phyloP scores from a whole-genome alignment of 2,113 vertebrate species.

The Psittacara wagleri region DNA sequence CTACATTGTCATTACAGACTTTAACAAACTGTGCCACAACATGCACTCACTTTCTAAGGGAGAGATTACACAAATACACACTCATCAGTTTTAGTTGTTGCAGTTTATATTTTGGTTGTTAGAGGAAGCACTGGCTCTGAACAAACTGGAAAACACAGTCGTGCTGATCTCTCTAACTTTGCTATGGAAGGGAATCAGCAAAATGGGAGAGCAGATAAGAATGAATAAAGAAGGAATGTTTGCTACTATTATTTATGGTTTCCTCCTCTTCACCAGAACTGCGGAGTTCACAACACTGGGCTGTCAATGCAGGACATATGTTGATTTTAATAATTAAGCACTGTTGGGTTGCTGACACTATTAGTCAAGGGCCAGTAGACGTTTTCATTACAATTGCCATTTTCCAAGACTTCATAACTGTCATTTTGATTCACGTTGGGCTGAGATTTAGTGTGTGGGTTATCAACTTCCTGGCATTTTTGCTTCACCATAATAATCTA shows the following conservation, averaged over 20 bases:
- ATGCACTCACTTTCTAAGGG: not conserved
- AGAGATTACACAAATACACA: not conserved
- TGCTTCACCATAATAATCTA: not conserved
- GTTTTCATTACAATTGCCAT: slow-evolving; percentile 40
- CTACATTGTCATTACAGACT: not conserved
- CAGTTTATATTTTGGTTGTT: not conserved
- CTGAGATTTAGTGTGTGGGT: not conserved
- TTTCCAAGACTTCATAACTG: slow-evolving; percentile 34
- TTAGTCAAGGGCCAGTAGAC: slow-evolving; percentile 46
- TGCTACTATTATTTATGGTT: not conserved
- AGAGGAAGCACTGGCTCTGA: not conserved
- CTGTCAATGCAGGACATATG: not conserved
- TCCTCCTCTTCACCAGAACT: not conserved
- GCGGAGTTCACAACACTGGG: not conserved
- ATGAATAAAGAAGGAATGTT: not conserved
- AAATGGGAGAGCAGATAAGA: not conserved
- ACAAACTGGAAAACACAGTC: not conserved
- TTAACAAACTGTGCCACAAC: not conserved
- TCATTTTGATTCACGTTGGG: not conserved
- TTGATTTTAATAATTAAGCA: slow-evolving; percentile 60
- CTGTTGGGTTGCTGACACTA: slow-evolving; percentile 10
- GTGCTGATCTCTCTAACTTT: not conserved
- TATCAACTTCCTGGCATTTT: slow-evolving; percentile 23
- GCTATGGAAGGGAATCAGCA: not conserved
- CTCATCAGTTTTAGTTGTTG: not conserved